Evolutionary conservation across 2,113 vertebrate genomes (phyloP).

Genomic region (Triplophysa rosa): DNA sequence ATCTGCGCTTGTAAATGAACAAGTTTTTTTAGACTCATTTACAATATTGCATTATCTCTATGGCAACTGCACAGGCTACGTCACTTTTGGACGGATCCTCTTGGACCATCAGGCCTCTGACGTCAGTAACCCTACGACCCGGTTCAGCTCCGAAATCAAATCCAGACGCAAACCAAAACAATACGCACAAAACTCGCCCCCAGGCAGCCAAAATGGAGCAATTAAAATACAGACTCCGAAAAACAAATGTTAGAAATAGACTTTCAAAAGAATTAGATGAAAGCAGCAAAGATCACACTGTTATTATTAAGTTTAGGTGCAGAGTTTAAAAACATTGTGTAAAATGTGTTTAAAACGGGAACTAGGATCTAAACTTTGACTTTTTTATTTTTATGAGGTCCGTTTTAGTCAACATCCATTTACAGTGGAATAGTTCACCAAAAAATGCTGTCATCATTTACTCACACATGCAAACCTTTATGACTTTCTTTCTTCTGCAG

Average conservation of each 20-base stretch:
- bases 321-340: background rate
- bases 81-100: slow-evolving; percentile 23
- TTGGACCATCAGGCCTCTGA: slow-evolving; percentile 20
- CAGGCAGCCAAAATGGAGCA: slow-evolving; percentile 34
- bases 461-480: too few relatives aligned
- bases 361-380: background rate
- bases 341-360: slow-evolving; percentile 13
- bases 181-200: slow-evolving; percentile 10
- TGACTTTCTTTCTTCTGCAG: too few relatives aligned
- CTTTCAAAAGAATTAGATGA: background rate
- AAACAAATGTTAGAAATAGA: slow-evolving; percentile 19
- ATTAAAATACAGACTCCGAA: slow-evolving; percentile 7
- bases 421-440: background rate
- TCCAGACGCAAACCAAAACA: slow-evolving; percentile 43
- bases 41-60: slow-evolving; percentile 22
- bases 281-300: slow-evolving; percentile 19
- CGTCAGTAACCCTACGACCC: slow-evolving; percentile 29
- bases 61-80: slow-evolving; percentile 27
- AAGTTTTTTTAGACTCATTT: slow-evolving; percentile 8
- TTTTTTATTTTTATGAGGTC: background rate
- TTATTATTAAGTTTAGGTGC: background rate
- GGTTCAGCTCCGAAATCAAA: slow-evolving; percentile 36
- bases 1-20: background rate
- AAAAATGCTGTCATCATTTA: too few relatives aligned
- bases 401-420: background rate